Percentiles rank a stretch among this genome's conserved stretches.
These are phyloP conservation scores for Sphaerodactylus townsendi DNA, from an alignment of 2,113 vertebrate species.

Conservation along the genomic window DNA sequence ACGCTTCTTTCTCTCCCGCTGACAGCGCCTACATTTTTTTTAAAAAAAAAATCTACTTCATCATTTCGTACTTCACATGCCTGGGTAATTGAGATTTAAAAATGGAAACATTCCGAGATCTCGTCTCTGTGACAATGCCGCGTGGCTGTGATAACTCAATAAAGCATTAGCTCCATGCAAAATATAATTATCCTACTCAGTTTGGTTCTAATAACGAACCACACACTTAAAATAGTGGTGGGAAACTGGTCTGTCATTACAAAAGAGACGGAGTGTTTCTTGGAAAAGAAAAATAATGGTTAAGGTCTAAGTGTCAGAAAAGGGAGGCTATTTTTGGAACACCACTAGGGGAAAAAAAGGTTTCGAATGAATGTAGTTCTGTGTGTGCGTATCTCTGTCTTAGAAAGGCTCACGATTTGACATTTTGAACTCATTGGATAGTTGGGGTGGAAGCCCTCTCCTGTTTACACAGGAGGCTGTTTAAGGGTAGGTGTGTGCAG, in stretches of 20 bases:
- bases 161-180: conserved; percentile 22
- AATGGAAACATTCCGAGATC: not conserved
- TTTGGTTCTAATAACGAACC: conserved; percentile 42
- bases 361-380: not conserved
- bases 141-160: not conserved
- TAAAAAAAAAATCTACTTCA: not conserved
- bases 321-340: not conserved
- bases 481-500: not conserved
- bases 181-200: conserved; percentile 30
- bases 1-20: not conserved
- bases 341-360: not conserved
- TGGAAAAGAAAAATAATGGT: conserved; percentile 8
- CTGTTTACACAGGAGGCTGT: not conserved
- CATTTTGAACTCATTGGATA: not conserved
- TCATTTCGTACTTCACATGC: not conserved
- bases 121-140: not conserved
- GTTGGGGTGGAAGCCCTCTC: fast-evolving
- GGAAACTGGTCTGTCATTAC: conserved; percentile 1
- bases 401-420: not conserved
- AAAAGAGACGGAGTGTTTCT: conserved; percentile 18
- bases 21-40: not conserved
- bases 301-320: not conserved
- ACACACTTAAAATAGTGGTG: conserved; percentile 16
- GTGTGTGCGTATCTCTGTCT: not conserved
- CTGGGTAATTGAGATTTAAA: not conserved